Evolutionary conservation across 2,113 vertebrate species (phyloP).

Genomic region (Oncorhynchus mykiss): DNA sequence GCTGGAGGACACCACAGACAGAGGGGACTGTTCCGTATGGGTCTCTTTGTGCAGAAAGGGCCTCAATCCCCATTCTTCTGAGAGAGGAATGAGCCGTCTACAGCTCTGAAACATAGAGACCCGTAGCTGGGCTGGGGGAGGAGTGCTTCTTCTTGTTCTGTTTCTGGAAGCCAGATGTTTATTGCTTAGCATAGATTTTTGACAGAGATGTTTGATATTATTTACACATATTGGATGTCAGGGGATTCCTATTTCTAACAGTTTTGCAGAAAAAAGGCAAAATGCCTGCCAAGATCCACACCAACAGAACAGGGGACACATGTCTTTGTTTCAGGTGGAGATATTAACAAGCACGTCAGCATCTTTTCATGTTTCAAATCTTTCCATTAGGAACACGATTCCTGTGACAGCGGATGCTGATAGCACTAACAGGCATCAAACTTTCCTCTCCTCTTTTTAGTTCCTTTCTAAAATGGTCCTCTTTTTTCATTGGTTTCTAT

Average conservation of each 20-base stretch:
- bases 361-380: conserved; percentile 29
- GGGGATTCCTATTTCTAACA: conserved; percentile 38
- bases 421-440: conserved; percentile 16
- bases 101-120: conserved; percentile 39
- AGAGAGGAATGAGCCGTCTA: conserved; percentile 36
- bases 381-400: conserved; percentile 35
- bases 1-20: conserved; percentile 13
- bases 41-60: conserved; percentile 36
- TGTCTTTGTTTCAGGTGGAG: conserved; percentile 34
- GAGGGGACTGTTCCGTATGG: conserved; percentile 20
- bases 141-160: neutral
- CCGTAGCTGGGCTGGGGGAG: conserved; percentile 30
- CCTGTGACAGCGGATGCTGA: conserved; percentile 13
- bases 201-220: conserved; percentile 39
- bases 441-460: conserved; percentile 15
- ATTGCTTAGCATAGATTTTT: conserved; percentile 52
- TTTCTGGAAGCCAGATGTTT: conserved; percentile 74
- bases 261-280: conserved; percentile 35
- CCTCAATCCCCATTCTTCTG: conserved; percentile 22
- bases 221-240: conserved; percentile 44
- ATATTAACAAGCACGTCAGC: neutral
- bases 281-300: conserved; percentile 34
- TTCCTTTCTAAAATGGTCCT: conserved; percentile 28
- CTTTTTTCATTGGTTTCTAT: conserved; percentile 60
- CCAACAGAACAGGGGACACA: conserved; percentile 27